Base-by-base conservation (phyloP, 2,113 vertebrate genomes). In the Piprites chloris region DNA sequence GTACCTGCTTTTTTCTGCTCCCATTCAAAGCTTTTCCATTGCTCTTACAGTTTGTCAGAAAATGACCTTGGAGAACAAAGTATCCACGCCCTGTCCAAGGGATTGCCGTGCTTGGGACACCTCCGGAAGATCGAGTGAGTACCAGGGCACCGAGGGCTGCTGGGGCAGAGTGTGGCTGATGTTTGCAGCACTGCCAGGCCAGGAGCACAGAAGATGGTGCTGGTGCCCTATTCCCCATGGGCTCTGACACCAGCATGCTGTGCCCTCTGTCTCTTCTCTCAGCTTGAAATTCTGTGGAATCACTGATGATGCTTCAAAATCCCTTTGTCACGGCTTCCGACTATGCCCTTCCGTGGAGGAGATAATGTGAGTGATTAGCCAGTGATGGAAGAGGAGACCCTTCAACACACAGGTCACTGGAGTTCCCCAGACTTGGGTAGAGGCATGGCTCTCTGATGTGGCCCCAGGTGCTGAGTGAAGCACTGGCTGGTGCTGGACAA, bases 81-180 rank as follows among this genome's bases (percentile, higher is more conserved):
- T 5, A 90, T 97, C 18, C 20, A 8, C 13, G 95, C 37, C 69
- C 95, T 99, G 75, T 93, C 97, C 2, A 23, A 95, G 89, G 97
- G 95, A 18, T 95, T 99, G 93, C 95, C 55, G 0, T 82, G 81
- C 73, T 89, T 98, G 68, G 93, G 93, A 10, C 96, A 75, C 44
- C 98, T 99, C 80, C 98, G 63, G 47, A 98, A 91, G 87, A 96
- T 99, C 0, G 93, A 98, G 99, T 99, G 97, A 98, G 99, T 97
- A 17, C 19, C 8, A 4, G 35, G 28, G 14, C 14, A 0, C 5
- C 1, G 21, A 11, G 19, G 8, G 30, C 32, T 50, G 14, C 44
- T 3, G 5, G 77, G 35, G 39, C 56, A 53, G n/a, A 3, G 22
- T 0, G 2, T 33, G 58, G 50, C 28, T 69, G 69, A 14, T 42